Base-by-base conservation (phyloP, 2,888 invertebrate genomes). In the Thalpophila matura region DNA sequence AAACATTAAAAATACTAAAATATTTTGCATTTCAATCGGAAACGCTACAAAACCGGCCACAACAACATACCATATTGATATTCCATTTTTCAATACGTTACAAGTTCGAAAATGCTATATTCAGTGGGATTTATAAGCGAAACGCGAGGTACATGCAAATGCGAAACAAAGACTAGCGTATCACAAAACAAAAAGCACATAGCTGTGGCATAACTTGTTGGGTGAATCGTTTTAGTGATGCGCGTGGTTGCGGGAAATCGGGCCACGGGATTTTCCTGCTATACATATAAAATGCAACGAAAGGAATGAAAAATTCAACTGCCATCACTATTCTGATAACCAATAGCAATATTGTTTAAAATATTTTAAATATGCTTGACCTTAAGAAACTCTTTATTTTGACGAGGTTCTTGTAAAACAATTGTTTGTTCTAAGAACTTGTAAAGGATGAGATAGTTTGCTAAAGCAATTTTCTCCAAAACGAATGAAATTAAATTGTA, bases 31-130 rank as follows among this genome's bases (percentile, higher is more conserved):
- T 70, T 63, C 5, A 63, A 24, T 27, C 24, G 24, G 18, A 33
- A 22, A 24, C 7, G 20, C 10, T 35, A 24, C 66, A 33, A 43
- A 65, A 42, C 35, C 46, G 10, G 12, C 12, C 20, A 42, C 31
- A 64, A 63, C 35, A 64, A 46, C 18, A 10, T 0, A 18, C 20
- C 12, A 45, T 47, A 55, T 57, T 54, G 18, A 37, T 54, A 69
- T 74, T 72, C 68, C 59, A 70, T 74, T 81, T 82, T 81, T 77
- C 78, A 75, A 80, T 83, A 80, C 72, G 61, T 63, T 70, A 59
- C 63, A 51, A 67, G 54, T 65, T 59, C 60, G 47, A 77, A 81
- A 80, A 74, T 79, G 58, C 74, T 73, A 64, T 72, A 66, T 64
- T 74, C 73, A 63, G 76, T 79, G 58, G 59, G 68, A 83, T 85